Percentiles rank a stretch among this genome's conserved stretches.
phyloP scores from a whole-genome alignment of 2,113 vertebrate species.

The Cheirogaleus medius region DNA sequence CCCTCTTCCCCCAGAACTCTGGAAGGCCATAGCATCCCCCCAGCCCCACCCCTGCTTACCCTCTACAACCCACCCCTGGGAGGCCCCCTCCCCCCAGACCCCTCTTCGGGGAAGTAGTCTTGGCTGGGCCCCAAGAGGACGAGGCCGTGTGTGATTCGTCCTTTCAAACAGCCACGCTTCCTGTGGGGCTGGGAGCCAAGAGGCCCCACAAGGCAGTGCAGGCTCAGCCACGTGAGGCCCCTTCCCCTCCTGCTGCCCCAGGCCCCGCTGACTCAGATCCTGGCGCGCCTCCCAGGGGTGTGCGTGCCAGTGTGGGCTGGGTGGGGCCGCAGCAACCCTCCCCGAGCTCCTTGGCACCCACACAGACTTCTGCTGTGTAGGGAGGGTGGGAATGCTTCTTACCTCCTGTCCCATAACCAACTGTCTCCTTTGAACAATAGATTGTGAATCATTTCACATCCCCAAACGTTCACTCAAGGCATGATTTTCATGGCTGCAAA shows the following conservation, averaged over 20 bases:
- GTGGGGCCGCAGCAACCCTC: background rate
- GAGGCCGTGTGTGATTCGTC: slow-evolving; percentile 51
- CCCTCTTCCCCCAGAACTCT: background rate
- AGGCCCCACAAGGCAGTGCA: slow-evolving; percentile 33
- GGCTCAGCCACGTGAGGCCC: slow-evolving; percentile 63
- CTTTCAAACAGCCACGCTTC: slow-evolving; percentile 66
- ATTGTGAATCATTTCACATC: background rate
- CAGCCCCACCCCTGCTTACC: background rate
- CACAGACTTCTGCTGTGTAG: background rate
- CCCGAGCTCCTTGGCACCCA: background rate
- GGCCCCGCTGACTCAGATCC: slow-evolving; percentile 61
- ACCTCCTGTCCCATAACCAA: background rate
- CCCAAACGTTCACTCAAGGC: background rate
- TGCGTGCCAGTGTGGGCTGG: background rate
- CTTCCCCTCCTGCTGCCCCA: background rate
- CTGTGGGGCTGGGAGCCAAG: slow-evolving; percentile 56
- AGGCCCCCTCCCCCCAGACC: background rate
- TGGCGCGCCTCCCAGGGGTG: background rate
- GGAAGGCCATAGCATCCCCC: background rate
- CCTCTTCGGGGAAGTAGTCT: background rate
- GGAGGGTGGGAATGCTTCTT: background rate
- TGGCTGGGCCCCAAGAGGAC: slow-evolving; percentile 26
- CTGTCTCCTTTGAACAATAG: background rate
- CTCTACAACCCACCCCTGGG: background rate
- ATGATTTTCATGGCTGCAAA: background rate